Evolutionary conservation across 2,888 invertebrate genomes (phyloP).

Genomic region (Hyposoter didymator): DNA sequence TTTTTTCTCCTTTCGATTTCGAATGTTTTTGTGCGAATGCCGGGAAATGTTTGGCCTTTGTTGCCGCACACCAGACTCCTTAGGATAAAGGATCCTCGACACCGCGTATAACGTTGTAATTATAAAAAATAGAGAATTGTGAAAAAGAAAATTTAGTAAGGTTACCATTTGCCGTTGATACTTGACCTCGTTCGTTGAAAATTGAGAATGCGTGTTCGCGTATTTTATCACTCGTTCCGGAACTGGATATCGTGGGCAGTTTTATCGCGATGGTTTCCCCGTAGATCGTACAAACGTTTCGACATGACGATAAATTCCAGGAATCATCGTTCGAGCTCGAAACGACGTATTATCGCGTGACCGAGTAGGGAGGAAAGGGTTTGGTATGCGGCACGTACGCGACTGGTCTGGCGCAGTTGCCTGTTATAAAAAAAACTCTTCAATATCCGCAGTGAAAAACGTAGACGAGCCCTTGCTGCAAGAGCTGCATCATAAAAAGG

Average conservation of each 20-base stretch:
- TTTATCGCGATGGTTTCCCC: background rate
- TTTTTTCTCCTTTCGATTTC: background rate
- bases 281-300: background rate
- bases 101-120: background rate
- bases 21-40: background rate
- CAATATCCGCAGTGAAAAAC: conserved; percentile 6
- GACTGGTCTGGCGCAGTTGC: background rate
- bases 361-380: background rate
- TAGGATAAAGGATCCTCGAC: background rate
- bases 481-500: background rate
- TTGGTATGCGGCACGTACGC: background rate
- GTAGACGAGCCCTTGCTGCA: background rate
- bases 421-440: background rate
- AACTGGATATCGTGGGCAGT: conserved; percentile 10
- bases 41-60: background rate
- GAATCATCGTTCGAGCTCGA: background rate
- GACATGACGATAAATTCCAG: conserved; percentile 13
- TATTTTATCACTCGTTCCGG: conserved; percentile 10
- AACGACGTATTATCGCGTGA: conserved; percentile 9
- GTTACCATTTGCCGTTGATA: background rate
- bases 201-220: background rate
- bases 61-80: background rate
- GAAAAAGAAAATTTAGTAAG: background rate
- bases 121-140: background rate
- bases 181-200: conserved; percentile 7